Percentiles rank a stretch among this genome's conserved stretches.
phyloP scores from a whole-genome alignment of 2,113 vertebrate species.

The Panthera tigris region DNA sequence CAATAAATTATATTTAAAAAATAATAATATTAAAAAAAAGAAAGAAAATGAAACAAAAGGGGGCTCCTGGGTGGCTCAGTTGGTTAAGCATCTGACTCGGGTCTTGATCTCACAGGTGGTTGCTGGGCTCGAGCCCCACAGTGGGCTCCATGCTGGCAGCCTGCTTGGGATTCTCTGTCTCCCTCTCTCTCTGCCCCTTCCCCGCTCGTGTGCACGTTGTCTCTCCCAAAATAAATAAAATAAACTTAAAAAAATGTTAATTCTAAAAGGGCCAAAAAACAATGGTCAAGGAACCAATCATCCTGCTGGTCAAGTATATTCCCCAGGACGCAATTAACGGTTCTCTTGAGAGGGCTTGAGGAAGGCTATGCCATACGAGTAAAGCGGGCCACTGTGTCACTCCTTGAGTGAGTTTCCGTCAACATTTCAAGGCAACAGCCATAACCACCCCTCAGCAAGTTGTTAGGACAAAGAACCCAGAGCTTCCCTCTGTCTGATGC shows the following conservation, averaged over 20 bases:
- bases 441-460: background rate
- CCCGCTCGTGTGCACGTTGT: too few species aligned
- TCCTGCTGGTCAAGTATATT: background rate
- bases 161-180: too few species aligned
- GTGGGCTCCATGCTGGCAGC: too few species aligned
- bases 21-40: too few species aligned
- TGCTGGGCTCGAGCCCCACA: too few species aligned
- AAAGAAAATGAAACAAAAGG: background rate
- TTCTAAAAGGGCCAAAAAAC: background rate
- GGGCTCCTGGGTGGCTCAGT: too few species aligned
- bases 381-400: fast-evolving
- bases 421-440: background rate
- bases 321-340: too few species aligned
- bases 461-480: background rate
- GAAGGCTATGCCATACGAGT: background rate
- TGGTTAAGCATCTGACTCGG: too few species aligned
- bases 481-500: background rate
- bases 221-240: too few species aligned
- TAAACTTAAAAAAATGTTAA: background rate
- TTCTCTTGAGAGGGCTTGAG: background rate
- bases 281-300: background rate
- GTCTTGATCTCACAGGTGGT: too few species aligned
- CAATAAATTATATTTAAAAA: too few species aligned
- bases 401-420: background rate
- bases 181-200: too few species aligned